Evolutionary conservation across 2,113 vertebrate species (phyloP), one percentile per base, ranked within the genome.

Genomic region (Pteropus alecto): DNA sequence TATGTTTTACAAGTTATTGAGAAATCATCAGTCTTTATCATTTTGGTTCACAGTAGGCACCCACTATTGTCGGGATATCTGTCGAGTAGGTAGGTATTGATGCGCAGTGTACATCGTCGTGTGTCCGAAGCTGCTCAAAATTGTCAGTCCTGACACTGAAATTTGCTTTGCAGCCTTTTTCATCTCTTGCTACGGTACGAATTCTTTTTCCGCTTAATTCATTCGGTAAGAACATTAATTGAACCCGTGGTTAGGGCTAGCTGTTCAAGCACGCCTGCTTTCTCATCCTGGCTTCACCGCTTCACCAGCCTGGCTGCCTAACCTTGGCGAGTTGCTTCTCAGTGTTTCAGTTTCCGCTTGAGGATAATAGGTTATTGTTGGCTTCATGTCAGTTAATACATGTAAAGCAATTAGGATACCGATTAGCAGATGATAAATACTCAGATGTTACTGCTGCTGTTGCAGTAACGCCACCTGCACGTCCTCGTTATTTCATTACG

Each of bases 311-410:
- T 56, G 15, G 60, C 82, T 71, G 3, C 30, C 4, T 77, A 33
- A 82, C 48, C 71, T 83, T 94, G 87, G 26, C 38, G 74, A 28
- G 81, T 84, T 68, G 48, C 74, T 70, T 28, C 48, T 82, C 78
- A 87, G 83, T 79, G 38, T 93, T 90, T 94, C 18, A 46, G 10
- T 90, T 93, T 74, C 51, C 15, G 87, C 58, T 24, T 68, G 76
- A 67, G 84, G 81, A 77, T 82, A 76, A 54, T 63, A 94, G 26
- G n/a, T 82, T 61, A 43, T 88, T 88, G 74, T 94, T 94, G 71
- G 58, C 19, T 30, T 65, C 84, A 43, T 1, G 12, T 90, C 46
- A 58, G 54, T 77, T 93, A 73, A 61, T 74, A 67, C 18, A 16
- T 74, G 22, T 81, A 76, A 92, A 71, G 38, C 78, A 85, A 8